Evolutionary conservation across 1,140 invertebrate species (phyloP), one percentile per base, ranked within the genome.

Genomic region (Pararge aegeria): DNA sequence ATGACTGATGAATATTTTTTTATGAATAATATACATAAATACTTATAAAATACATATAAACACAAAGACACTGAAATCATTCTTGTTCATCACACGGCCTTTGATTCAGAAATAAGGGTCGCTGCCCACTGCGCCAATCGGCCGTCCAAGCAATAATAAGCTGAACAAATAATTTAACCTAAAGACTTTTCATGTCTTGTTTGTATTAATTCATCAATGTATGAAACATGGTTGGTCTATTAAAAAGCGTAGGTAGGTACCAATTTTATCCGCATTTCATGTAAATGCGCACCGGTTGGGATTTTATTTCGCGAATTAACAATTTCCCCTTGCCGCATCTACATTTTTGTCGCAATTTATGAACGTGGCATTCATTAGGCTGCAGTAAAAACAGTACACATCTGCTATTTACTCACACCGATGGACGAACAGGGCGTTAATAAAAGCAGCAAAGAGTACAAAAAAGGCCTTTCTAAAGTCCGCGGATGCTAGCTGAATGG

Each of bases 401-500:
- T 46, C 42, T 46, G 42, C 24, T 58, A 53, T 61, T 54, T 46
- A 54, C 42, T 42, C 54, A 55, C 52, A 24, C 18, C 48, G 60
- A 62, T 56, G 49, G 53, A 55, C 60, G 46, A 52, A 38, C 54
- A 55, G 34, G 56, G 60, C 60, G 38, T 62, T 62, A 62, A 62
- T 62, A 62, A 62, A 56, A 62, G 53, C 48, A 56, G 51, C 46
- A 52, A 56, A 56, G 46, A 73, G 61, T 51, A 75, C 70, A 66
- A 80, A 77, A 78, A 80, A 69, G 64, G 44, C 57, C 60, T 72
- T 66, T 70, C 56, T 73, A 71, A 71, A 74, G 68, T 75, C 67
- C 59, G 54, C 59, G 66, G 64, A 70, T 61, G 64, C 64, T 55
- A 55, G 53, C 57, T 86, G 79, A 86, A 86, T 86, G 70, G 73